A percentile compares a stretch with the other conserved stretches of the same genome.
Evolutionary conservation across 2,888 invertebrate species (phyloP).

Genomic region (Brachycybe producta): DNA sequence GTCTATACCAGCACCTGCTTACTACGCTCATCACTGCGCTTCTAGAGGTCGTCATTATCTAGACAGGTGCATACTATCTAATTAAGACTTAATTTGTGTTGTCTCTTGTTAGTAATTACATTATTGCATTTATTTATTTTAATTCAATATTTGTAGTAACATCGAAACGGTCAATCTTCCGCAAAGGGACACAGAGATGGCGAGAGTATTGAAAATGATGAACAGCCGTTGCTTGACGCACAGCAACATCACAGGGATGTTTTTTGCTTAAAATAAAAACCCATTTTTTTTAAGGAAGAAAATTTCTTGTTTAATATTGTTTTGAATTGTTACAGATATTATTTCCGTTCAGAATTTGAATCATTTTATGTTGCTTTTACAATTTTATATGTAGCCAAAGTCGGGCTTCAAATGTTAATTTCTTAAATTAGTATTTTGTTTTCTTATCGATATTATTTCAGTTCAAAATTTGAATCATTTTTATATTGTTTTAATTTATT

Average conservation of each 20-base stretch:
- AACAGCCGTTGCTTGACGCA: conserved; percentile 6
- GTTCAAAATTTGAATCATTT: no score
- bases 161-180: not conserved
- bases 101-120: not conserved
- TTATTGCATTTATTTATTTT: not conserved
- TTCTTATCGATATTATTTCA: no score
- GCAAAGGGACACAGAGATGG: not conserved
- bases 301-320: no score
- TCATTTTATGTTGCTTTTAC: no score
- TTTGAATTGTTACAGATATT: no score
- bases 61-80: conserved; percentile 16
- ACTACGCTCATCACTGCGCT: conserved; percentile 29
- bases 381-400: no score
- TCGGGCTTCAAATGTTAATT: no score
- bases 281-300: no score
- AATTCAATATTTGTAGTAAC: not conserved
- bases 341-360: no score
- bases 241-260: conserved; percentile 6
- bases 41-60: conserved; percentile 23
- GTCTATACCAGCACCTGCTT: conserved; percentile 36
- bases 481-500: no score
- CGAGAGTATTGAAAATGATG: not conserved
- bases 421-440: no score
- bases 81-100: not conserved
- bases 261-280: conserved; percentile 10